Evolutionary conservation across 2,113 vertebrate species (phyloP).

Genomic region (Varanus komodoensis): DNA sequence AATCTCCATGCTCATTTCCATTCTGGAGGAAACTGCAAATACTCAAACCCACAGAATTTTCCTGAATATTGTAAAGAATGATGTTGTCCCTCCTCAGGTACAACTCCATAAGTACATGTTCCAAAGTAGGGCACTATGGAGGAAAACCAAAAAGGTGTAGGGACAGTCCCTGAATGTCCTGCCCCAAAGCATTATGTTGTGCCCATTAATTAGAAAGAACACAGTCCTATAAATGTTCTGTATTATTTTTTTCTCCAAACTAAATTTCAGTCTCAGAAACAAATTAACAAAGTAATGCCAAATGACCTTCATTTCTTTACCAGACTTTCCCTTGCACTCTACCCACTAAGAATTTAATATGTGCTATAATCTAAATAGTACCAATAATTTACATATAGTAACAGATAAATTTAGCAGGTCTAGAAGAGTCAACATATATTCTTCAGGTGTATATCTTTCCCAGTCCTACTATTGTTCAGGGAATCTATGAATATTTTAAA

Average conservation of each 20-base stretch:
- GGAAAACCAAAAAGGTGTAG: not conserved
- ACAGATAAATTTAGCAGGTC: not conserved
- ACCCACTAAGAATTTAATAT: not conserved
- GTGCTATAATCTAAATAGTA: not conserved
- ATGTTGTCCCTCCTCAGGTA: not conserved
- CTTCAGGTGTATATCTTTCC: conserved; percentile 16
- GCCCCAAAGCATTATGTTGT: not conserved
- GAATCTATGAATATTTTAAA: conserved; percentile 22
- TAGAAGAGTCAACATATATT: conserved; percentile 29
- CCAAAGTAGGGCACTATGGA: not conserved
- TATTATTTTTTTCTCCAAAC: not conserved
- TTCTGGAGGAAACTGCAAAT: not conserved
- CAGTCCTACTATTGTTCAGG: not conserved
- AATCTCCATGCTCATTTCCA: not conserved
- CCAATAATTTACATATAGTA: not conserved
- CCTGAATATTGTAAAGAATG: not conserved
- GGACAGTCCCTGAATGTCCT: not conserved
- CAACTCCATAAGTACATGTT: not conserved
- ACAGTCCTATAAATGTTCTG: not conserved
- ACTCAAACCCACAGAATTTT: not conserved
- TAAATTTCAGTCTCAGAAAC: not conserved
- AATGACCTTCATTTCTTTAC: conserved; percentile 7
- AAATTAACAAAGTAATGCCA: not conserved
- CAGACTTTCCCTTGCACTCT: not conserved
- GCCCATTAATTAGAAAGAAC: not conserved